Conservation (phyloP, 1,140 invertebrate genomes). For the Bombus turneri region DNA sequence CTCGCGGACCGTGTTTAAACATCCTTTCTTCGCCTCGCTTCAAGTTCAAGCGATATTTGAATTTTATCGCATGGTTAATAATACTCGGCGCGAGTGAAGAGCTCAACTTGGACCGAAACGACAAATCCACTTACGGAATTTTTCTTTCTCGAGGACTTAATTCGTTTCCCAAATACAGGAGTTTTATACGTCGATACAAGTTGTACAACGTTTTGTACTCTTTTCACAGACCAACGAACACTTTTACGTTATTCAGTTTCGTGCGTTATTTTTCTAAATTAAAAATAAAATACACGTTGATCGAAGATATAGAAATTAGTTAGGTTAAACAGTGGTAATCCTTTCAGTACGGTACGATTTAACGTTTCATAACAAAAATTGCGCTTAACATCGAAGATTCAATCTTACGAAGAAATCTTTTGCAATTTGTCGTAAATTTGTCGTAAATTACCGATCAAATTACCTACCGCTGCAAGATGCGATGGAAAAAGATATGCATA, state of each 20-base stretch:
- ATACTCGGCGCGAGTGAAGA: background rate
- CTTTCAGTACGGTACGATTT: too few species aligned
- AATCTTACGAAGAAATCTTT: background rate
- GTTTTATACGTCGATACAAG: background rate
- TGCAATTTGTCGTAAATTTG: background rate
- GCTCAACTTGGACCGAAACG: background rate
- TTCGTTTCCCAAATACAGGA: background rate
- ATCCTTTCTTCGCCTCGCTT: background rate
- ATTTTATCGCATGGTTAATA: conserved; percentile 8
- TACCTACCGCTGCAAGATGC: too few species aligned
- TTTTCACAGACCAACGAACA: background rate
- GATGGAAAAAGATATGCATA: too few species aligned
- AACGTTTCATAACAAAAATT: background rate
- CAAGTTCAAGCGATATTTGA: background rate
- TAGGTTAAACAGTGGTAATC: fast-evolving
- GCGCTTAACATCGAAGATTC: background rate
- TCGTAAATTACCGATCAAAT: too few species aligned
- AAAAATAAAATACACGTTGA: background rate
- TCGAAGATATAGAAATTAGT: too few species aligned
- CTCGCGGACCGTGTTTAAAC: background rate
- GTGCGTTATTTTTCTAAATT: background rate
- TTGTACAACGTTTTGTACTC: background rate
- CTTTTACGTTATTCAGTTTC: background rate
- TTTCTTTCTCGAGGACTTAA: background rate
- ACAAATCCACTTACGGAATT: conserved; percentile 5